A percentile compares a stretch with the other conserved stretches of the same genome.
Conservation (phyloP, 2,797 vertebrate species). For the Coregonus ussuriensis region DNA sequence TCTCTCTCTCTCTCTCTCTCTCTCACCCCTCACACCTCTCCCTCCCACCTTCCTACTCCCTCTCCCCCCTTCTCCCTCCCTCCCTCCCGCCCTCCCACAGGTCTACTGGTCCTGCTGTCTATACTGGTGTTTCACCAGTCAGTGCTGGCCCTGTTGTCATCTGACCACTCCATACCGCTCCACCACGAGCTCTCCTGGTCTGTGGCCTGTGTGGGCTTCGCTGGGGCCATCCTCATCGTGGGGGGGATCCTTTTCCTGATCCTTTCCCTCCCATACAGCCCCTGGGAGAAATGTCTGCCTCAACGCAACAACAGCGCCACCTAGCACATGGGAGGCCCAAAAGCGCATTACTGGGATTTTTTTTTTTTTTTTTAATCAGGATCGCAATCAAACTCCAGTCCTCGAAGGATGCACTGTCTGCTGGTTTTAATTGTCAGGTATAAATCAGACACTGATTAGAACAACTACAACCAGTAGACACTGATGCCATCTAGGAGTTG, state of each 20-base stretch:
- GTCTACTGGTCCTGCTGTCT: conserved; percentile 82
- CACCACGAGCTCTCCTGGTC: conserved; percentile 89
- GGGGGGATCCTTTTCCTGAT: conserved; percentile 81
- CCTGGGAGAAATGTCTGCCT: conserved; percentile 77
- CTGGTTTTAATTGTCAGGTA: conserved; percentile 31
- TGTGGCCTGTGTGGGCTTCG: conserved; percentile 80
- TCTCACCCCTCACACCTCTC: neutral
- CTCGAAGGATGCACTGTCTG: conserved; percentile 29
- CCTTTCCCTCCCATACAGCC: conserved; percentile 76
- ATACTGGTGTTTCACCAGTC: conserved; percentile 87
- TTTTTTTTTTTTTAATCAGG: too few species aligned
- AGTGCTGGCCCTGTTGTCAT: conserved; percentile 77
- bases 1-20: neutral
- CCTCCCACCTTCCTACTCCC: neutral
- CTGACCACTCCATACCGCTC: conserved; percentile 75
- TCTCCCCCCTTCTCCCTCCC: neutral
- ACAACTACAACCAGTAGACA: conserved; percentile 4
- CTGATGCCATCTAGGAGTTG: conserved; percentile 22
- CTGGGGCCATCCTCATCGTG: conserved; percentile 80
- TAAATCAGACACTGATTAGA: conserved; percentile 38
- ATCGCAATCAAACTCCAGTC: conserved; percentile 28
- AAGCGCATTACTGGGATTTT: neutral
- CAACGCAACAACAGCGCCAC: conserved; percentile 71
- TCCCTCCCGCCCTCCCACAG: conserved; percentile 60
- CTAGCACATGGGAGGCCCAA: conserved; percentile 56